A percentile compares a stretch with the other conserved stretches of the same genome.
Evolutionary conservation across 1,140 invertebrate species (phyloP).

Genomic region (Apis florea): DNA sequence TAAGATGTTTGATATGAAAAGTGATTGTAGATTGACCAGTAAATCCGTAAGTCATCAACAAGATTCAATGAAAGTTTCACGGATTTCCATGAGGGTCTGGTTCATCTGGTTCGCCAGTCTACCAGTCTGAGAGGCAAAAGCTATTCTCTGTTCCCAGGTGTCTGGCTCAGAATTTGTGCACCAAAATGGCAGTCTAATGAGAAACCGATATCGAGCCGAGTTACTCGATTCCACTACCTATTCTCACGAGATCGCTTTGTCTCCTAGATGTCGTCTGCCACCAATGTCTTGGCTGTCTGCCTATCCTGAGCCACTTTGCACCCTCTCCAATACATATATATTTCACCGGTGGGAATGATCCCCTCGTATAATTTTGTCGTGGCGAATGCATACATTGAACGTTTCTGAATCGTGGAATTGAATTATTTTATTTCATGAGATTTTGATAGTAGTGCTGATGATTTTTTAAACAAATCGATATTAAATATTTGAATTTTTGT

Average conservation of each 20-base stretch:
- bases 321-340: constrained; percentile 11
- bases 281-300: constrained; percentile 43
- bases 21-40: not conserved
- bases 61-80: not conserved
- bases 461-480: too few species aligned
- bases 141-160: not conserved
- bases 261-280: constrained; percentile 32
- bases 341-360: not conserved
- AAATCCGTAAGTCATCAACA: too few species aligned
- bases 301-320: constrained; percentile 42
- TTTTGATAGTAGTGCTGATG: too few species aligned
- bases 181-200: constrained; percentile 59
- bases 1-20: not conserved
- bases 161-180: constrained; percentile 37
- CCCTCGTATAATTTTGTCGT: not conserved
- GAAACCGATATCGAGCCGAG: constrained; percentile 65
- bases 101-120: not conserved
- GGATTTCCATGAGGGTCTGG: not conserved
- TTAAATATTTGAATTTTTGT: too few species aligned
- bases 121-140: not conserved
- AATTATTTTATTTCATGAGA: too few species aligned
- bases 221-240: constrained; percentile 48
- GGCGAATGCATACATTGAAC: too few species aligned
- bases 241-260: constrained; percentile 56
- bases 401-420: not conserved